phyloP scores from a whole-genome alignment of 2,113 vertebrate genomes.

The Melospiza melodia region DNA sequence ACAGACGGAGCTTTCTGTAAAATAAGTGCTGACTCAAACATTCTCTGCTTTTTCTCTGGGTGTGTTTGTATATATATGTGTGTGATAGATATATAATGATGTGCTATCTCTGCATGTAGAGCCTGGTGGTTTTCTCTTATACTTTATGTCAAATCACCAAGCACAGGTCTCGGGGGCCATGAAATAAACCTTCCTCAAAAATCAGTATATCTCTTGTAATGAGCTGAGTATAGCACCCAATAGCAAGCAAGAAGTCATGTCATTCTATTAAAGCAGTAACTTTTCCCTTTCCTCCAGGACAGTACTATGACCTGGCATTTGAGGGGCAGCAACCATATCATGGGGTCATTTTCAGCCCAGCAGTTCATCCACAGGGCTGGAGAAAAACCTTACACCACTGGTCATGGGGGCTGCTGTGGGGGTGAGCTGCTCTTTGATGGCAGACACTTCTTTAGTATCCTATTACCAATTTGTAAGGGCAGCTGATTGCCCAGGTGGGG shows the following conservation, averaged over 20 bases:
- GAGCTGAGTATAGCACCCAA: background rate
- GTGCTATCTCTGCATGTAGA: background rate
- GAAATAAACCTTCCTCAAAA: background rate
- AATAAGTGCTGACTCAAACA: constrained; percentile 3
- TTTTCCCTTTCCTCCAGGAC: background rate
- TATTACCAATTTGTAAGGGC: background rate
- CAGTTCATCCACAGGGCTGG: background rate
- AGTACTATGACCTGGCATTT: background rate
- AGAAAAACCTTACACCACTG: background rate
- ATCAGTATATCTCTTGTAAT: background rate
- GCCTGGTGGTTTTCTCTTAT: background rate
- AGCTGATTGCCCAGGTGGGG: constrained; percentile 9
- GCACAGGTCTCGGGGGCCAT: background rate
- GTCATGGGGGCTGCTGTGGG: background rate
- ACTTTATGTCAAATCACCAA: background rate
- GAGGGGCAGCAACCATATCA: accelerated
- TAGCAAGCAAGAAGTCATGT: background rate
- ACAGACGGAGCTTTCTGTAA: background rate
- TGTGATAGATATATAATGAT: background rate
- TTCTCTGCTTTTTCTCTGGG: background rate
- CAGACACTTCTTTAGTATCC: background rate
- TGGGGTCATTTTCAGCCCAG: background rate
- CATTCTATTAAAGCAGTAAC: background rate
- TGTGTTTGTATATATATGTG: background rate
- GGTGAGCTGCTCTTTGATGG: background rate